Conservation (phyloP, 2,113 vertebrate genomes). For the Euleptes europaea region DNA sequence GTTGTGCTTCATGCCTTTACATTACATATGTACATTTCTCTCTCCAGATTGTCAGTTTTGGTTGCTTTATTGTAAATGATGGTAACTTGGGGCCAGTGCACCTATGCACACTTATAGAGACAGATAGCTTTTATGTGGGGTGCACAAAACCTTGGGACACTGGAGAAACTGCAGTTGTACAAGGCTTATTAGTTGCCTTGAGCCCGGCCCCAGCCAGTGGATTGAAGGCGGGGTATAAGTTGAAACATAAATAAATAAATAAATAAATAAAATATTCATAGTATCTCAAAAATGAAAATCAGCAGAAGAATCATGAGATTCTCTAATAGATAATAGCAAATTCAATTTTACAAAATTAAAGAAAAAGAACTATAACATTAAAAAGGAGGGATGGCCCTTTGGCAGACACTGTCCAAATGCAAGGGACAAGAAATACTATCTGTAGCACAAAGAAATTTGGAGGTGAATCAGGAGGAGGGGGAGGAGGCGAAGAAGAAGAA, state of each 20-base stretch:
- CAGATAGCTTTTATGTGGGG: neutral
- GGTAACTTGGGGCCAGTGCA: neutral
- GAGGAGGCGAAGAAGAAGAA: no score
- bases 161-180: neutral
- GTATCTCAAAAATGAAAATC: neutral
- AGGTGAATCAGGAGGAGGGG: neutral
- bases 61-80: neutral
- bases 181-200: no score
- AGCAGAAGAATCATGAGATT: neutral
- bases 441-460: neutral
- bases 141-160: neutral
- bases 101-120: neutral
- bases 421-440: neutral
- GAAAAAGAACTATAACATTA: neutral
- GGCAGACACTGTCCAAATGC: neutral
- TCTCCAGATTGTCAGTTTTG: neutral
- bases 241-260: no score
- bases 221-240: no score
- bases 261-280: neutral
- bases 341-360: neutral
- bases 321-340: neutral
- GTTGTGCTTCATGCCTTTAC: neutral
- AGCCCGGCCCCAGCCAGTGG: no score
- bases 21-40: neutral
- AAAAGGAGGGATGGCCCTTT: neutral